Conservation (phyloP, 2,113 vertebrate species). For the Centropristis striata region DNA sequence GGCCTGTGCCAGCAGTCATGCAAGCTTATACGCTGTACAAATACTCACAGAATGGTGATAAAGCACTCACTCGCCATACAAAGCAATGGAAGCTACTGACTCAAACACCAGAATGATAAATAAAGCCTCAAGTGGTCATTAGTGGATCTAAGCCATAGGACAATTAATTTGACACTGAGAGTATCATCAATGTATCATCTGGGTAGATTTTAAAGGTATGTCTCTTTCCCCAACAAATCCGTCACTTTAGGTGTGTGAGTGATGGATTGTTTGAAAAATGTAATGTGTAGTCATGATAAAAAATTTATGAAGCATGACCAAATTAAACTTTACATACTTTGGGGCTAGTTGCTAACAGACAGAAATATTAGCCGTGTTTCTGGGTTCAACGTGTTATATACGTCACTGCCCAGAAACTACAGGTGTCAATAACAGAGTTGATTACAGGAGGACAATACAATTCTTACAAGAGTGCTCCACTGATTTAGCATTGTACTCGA, state of each 20-base stretch:
- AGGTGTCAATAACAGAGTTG: not conserved
- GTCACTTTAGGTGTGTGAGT: not conserved
- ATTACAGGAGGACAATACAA: not conserved
- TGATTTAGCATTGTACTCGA: not conserved
- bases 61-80: slow-evolving; percentile 17
- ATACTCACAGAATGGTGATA: slow-evolving; percentile 36
- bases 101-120: slow-evolving; percentile 32
- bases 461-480: not conserved
- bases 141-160: slow-evolving; percentile 11
- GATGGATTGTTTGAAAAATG: not conserved
- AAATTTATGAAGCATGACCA: not conserved
- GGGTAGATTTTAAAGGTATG: not conserved
- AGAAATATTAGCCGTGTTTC: not conserved
- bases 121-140: slow-evolving; percentile 25
- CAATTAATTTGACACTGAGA: slow-evolving; percentile 29
- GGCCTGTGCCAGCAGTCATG: slow-evolving; percentile 24
- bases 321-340: not conserved
- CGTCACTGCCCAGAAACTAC: not conserved
- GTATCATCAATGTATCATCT: slow-evolving; percentile 8
- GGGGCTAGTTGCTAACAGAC: not conserved
- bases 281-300: not conserved
- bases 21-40: slow-evolving; percentile 15
- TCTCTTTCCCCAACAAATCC: not conserved
- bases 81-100: slow-evolving; percentile 31
- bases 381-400: not conserved